A percentile compares a stretch with the other conserved stretches of the same genome.
Conservation (phyloP, 2,113 vertebrate genomes). For the Gopherus evgoodei region DNA sequence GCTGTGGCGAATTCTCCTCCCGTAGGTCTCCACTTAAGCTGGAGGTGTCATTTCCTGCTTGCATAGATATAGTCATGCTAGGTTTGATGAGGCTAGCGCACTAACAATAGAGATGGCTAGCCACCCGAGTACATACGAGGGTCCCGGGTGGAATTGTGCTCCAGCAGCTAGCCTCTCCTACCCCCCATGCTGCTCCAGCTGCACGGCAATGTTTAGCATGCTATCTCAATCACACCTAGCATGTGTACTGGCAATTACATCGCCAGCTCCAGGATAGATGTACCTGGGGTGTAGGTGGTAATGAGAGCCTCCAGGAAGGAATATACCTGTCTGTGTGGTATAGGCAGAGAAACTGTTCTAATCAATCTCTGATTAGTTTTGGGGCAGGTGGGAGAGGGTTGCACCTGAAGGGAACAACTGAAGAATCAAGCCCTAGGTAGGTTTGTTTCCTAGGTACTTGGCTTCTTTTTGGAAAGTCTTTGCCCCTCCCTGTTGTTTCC, state of each 20-base stretch:
- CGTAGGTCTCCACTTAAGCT: neutral
- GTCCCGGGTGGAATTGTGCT: neutral
- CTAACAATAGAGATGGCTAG: neutral
- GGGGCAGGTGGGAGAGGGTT: neutral
- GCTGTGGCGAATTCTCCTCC: fast-evolving
- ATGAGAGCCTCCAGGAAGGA: neutral
- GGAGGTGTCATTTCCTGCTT: neutral
- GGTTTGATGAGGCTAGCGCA: neutral
- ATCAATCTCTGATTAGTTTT: neutral
- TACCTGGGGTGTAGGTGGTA: neutral
- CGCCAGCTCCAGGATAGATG: neutral
- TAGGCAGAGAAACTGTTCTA: neutral
- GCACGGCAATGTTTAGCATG: neutral
- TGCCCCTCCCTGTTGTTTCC: neutral
- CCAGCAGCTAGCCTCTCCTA: neutral
- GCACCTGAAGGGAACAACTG: neutral
- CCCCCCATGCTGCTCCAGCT: neutral
- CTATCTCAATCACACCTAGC: neutral
- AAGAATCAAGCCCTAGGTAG: neutral
- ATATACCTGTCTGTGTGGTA: neutral
- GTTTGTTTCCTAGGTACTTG: neutral
- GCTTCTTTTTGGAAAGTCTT: neutral
- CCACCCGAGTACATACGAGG: neutral
- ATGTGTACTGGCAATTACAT: neutral
- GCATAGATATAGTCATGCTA: neutral